Evolutionary conservation across 2,113 vertebrate species (phyloP), one percentile per base, ranked within the genome.

Genomic region (Podiceps cristatus): DNA sequence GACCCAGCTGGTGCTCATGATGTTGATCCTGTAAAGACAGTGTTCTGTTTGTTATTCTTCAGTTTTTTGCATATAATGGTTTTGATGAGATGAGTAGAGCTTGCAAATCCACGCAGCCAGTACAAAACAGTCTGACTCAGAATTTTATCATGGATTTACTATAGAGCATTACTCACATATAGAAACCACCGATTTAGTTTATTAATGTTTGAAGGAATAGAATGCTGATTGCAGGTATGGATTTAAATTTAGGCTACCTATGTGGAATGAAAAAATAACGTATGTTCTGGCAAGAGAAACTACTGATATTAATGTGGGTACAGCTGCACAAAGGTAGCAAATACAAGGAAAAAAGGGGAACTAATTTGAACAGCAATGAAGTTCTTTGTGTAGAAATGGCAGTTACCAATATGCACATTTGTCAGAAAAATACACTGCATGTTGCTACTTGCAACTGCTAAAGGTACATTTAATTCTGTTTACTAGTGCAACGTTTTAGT

Each of bases 381-480:
- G 5, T 75, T 79, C 18, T 86, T 90, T 58, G n/a, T 55, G 11
- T 63, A 59, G 64, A 95, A 95, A 90, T 81, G 29, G 33, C n/a
- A 28, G 50, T 23, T 92, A 91, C 25, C 45, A 73, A 77, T 66
- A 78, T 40, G n/a, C 40, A 47, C 6, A 31, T 59, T 96, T 88
- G 24, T 93, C 47, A 71, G 37, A 78, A 31, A 60, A 66, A 66
- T 66, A 53, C 27, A 74, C 18, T 80, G 15, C 42, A 67, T 67
- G 25, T 33, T 89, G 28, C 29, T 90, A 33, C 14, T 83, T 60
- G 40, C 27, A 79, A 29, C 12, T 67, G 17, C 7, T 91, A 67
- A 88, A 93, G 37, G 68, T 67, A 18, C 11, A 73, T 90, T 94
- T 86, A 82, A 91, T 90, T 82, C 53, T 80, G 78, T 88, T 91